Evolutionary conservation across 2,888 invertebrate genomes (phyloP), one percentile per base, ranked within the genome.

Genomic region (Arctia plantaginis): DNA sequence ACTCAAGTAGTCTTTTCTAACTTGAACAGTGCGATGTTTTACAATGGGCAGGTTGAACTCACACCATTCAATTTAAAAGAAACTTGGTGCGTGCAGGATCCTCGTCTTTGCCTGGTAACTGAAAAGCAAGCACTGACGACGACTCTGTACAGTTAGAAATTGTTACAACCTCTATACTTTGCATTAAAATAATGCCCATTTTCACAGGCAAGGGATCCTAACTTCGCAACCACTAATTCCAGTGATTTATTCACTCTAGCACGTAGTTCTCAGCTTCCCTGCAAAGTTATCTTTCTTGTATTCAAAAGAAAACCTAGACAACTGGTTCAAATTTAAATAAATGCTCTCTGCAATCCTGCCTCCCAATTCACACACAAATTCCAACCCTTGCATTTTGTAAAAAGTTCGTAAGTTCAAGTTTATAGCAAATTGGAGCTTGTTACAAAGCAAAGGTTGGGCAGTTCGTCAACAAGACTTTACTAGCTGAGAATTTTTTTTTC

Each of bases 151-250:
- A 90, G 89, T 90, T 94, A 95, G 91, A 93, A 93, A 95, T 90
- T 92, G 94, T 95, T 97, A 97, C 97, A 97, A 98, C 97, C 97
- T 98, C 98, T 98, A 98, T 98, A 98, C 98, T 98, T 98, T 98
- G 98, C 98, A 98, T 97, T 97, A 97, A 98, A 98, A 97, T 97
- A 98, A 98, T 98, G 97, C 97, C 97, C 97, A 97, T 97, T 97
- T 97, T 97, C 97, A 96, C 96, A 96, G 96, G 96, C 95, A 96
- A 95, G 95, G 95, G 95, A 95, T 95, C 94, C 95, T 93, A 94
- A 93, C 94, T 92, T 90, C 95, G 91, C 94, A 91, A 92, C 92
- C 94, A 88, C 93, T 91, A 91, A 90, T 90, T 92, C 91, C 94
- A 94, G 95, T 94, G 94, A 95, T 89, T 90, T 88, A 89, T 91